A percentile compares a stretch with the other conserved stretches of the same genome.
phyloP scores from a whole-genome alignment of 2,888 invertebrate species.

The Operophtera brumata region DNA sequence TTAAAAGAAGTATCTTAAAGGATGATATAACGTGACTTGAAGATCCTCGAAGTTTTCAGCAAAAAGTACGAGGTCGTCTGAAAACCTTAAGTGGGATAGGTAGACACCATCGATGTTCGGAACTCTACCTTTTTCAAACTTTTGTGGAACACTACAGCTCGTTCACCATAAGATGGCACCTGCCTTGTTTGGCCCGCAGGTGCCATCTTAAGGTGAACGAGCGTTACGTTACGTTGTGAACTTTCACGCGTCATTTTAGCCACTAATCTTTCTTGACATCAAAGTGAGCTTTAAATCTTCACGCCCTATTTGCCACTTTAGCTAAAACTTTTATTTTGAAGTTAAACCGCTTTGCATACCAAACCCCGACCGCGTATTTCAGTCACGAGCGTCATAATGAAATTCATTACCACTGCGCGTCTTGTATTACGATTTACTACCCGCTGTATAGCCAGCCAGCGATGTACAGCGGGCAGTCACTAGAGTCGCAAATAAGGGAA shows the following conservation, averaged over 20 bases:
- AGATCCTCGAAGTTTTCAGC: too few species aligned
- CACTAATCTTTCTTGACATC: neutral
- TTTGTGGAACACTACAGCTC: too few species aligned
- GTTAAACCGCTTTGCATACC: constrained; percentile 10
- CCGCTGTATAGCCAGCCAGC: neutral
- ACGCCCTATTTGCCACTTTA: neutral
- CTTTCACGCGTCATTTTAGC: neutral
- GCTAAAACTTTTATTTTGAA: constrained; percentile 8
- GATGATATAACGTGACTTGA: too few species aligned
- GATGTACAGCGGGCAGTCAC: neutral
- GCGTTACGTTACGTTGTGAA: too few species aligned
- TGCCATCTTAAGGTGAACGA: too few species aligned
- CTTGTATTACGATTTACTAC: neutral
- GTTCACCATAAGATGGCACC: too few species aligned
- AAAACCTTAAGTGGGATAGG: too few species aligned
- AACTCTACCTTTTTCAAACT: too few species aligned
- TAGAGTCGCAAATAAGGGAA: neutral
- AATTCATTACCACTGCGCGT: constrained; percentile 10
- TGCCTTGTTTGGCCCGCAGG: too few species aligned
- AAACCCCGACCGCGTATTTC: neutral
- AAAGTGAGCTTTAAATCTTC: neutral
- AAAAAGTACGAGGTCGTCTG: too few species aligned
- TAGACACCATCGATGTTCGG: too few species aligned
- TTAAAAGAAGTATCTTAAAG: too few species aligned
- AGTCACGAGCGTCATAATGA: constrained; percentile 10